Conservation (phyloP, 2,113 vertebrate species). For the Myanophis thanlyinensis region DNA sequence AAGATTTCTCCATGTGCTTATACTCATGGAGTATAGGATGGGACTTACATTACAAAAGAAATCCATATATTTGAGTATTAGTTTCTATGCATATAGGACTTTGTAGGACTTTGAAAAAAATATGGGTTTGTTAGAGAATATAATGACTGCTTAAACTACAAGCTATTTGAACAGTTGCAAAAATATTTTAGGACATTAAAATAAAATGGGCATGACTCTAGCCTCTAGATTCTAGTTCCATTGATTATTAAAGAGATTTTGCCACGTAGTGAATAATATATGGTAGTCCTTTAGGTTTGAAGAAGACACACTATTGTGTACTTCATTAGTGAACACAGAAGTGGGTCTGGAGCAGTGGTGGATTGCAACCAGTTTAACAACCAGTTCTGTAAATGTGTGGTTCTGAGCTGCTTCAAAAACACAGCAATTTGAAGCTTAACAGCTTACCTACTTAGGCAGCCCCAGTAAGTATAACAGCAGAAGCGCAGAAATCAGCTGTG, state of each 20-base stretch:
- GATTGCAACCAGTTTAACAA: too few species aligned
- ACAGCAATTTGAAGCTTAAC: too few species aligned
- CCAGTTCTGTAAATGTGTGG: too few species aligned
- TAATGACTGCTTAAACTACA: not conserved
- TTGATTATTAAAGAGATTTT: too few species aligned
- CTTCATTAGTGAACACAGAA: not conserved
- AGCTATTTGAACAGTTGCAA: not conserved
- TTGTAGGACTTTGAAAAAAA: not conserved
- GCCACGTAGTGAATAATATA: not conserved
- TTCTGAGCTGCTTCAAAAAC: too few species aligned
- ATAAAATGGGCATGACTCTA: not conserved
- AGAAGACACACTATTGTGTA: not conserved
- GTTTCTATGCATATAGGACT: not conserved
- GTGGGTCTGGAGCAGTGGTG: not conserved
- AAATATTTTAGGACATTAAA: not conserved
- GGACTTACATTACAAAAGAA: not conserved
- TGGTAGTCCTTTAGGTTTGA: not conserved
- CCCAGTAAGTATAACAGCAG: too few species aligned
- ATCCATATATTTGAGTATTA: not conserved
- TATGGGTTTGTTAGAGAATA: not conserved
- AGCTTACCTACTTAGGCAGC: too few species aligned
- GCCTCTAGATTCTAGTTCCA: not conserved
- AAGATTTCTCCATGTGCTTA: not conserved
- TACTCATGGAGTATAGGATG: not conserved
- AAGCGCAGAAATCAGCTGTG: too few species aligned